These are phyloP conservation scores for Chiroxiphia lanceolata DNA, from an alignment of 2,797 vertebrate species.

Conservation along the genomic window DNA sequence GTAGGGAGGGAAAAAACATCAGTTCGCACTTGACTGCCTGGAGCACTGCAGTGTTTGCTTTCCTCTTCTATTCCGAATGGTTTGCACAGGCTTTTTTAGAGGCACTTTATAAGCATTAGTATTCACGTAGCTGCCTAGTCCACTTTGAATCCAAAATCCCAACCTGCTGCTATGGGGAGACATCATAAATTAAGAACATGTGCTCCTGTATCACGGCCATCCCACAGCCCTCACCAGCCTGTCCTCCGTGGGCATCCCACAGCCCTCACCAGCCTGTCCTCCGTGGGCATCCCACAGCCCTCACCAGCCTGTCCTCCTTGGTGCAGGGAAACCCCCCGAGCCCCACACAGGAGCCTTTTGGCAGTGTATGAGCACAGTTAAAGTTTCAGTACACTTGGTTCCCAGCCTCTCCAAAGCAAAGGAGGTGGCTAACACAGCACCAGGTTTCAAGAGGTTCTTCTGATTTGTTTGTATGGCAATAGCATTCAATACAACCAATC, in stretches of 20 bases:
- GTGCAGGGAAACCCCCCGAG: not conserved
- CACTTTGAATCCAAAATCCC: not conserved
- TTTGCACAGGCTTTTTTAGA: not conserved
- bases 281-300: not conserved
- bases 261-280: not conserved
- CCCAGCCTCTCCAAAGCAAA: not conserved
- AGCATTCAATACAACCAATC: not conserved
- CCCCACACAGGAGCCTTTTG: not conserved
- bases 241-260: not conserved
- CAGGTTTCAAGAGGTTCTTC: not conserved
- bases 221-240: not conserved
- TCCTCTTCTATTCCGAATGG: not conserved
- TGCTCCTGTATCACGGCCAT: rapidly evolving
- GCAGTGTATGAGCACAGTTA: not conserved
- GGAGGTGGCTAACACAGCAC: not conserved
- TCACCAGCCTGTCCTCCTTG: not conserved
- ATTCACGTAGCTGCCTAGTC: rapidly evolving
- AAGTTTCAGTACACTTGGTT: not conserved
- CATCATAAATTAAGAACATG: rapidly evolving
- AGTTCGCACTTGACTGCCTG: not conserved
- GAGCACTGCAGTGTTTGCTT: constrained; percentile 23
- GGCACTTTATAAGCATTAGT: not conserved
- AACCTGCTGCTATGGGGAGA: not conserved
- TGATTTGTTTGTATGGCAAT: not conserved
- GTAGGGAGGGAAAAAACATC: not conserved